These are phyloP conservation scores for Phalacrocorax brasilianus DNA, from an alignment of 2,113 vertebrate species.

Conservation along the genomic window DNA sequence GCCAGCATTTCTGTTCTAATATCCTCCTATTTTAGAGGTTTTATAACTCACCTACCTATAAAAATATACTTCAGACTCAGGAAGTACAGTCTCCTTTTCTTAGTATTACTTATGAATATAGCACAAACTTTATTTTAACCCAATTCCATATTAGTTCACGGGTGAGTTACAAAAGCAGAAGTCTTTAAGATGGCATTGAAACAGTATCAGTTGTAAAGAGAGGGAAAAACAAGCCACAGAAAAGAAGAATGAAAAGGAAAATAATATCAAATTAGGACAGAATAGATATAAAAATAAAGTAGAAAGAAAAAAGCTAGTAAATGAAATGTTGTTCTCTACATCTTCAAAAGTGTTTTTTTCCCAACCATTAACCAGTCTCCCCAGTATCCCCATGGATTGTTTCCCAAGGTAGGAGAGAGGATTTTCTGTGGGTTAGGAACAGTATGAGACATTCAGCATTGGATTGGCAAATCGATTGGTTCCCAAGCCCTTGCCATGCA, in stretches of 20 bases:
- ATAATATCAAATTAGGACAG: not conserved
- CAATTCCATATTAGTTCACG: not conserved
- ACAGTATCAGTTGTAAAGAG: not conserved
- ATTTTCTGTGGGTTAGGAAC: not conserved
- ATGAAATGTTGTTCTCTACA: not conserved
- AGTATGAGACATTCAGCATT: not conserved
- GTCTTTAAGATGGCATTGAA: not conserved
- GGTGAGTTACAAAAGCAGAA: not conserved
- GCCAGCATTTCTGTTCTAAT: slow-evolving; percentile 8
- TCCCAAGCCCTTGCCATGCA: not conserved
- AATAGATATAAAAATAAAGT: not conserved
- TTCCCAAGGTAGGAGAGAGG: not conserved
- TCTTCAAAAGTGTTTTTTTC: not conserved
- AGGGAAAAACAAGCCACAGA: not conserved
- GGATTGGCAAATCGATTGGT: not conserved
- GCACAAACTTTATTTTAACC: not conserved
- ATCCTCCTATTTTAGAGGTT: not conserved
- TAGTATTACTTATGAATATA: not conserved
- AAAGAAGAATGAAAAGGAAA: not conserved
- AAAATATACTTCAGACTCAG: not conserved
- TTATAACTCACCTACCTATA: not conserved
- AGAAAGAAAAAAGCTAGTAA: not conserved
- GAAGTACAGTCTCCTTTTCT: not conserved
- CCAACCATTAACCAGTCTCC: not conserved
- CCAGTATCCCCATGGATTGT: not conserved